Conservation (phyloP, 2,797 vertebrate genomes). For the Diplodus puntazzo region DNA sequence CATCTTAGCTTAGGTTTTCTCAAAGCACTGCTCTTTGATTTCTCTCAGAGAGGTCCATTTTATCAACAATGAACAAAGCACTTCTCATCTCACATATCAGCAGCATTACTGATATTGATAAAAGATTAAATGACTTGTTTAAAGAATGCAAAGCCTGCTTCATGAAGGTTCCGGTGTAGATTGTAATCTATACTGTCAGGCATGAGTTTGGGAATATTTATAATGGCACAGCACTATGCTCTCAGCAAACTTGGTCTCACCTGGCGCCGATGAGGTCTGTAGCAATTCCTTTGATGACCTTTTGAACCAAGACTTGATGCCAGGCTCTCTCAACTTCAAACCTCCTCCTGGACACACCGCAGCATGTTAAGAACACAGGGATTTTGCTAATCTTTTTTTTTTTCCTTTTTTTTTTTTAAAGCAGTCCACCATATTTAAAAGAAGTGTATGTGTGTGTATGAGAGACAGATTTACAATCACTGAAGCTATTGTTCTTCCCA, state of each 20-base stretch:
- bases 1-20: conserved; percentile 38
- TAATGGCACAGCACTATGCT: background rate
- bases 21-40: conserved; percentile 43
- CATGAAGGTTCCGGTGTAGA: conserved; percentile 7
- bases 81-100: conserved; percentile 17
- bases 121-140: conserved; percentile 17
- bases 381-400: conserved; percentile 15
- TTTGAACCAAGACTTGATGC: conserved; percentile 57
- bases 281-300: conserved; percentile 56
- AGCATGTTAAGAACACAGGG: conserved; percentile 21
- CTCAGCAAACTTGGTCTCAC: conserved; percentile 36
- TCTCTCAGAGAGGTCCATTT: conserved; percentile 19
- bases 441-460: background rate
- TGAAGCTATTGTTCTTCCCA: background rate
- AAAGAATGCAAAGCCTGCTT: conserved; percentile 26
- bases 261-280: conserved; percentile 53
- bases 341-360: conserved; percentile 16
- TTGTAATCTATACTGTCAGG: conserved; percentile 32
- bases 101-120: conserved; percentile 12
- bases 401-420: background rate
- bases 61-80: conserved; percentile 24
- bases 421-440: conserved; percentile 14
- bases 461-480: conserved; percentile 8
- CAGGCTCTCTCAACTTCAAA: conserved; percentile 13
- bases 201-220: conserved; percentile 36